Base-by-base conservation (phyloP, 2,113 vertebrate species). In the Eclectus roratus region DNA sequence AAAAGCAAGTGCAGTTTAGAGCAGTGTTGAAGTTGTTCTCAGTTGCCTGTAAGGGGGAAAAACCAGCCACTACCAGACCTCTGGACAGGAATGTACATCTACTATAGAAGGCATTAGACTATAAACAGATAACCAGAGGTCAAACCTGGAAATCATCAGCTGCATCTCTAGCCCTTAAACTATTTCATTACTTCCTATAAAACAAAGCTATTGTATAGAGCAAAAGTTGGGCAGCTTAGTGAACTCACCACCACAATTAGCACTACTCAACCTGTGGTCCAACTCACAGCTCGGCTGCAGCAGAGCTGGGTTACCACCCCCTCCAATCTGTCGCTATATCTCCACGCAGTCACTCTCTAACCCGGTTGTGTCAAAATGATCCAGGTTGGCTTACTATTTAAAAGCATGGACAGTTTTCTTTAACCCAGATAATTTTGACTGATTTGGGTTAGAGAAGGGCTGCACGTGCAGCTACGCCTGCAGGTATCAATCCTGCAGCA, bases 371-470 rank as follows among this genome's bases (percentile, higher is more conserved):
- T 97, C 96, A 95, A 81, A 92, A 91, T 74, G 73, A 94, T 95
- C 95, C 95, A 96, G 96, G 93, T 37, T 97, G 89, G 13, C 73
- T 96, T 96, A 87, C 96, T 97, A 96, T 95, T 96, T 96, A 96
- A 97, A 95, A 94, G 18, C 69, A 72, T 33, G 73, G 56, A 95
- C 49, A 61, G 53, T 68, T 96, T 89, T 93, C 89, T 95, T 69
- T 94, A 95, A 93, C 93, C 94, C 86, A 92, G 91, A 96, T 95
- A 19, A 28, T 65, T 87, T 60, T 96, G 95, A 94, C 89, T 95
- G 93, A 94, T 95, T 95, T 96, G 82, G 95, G 96, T 95, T 97
- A 96, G 56, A 76, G 33, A 66, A 94, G 41, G 61, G 52, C 56
- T 76, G 47, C 73, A 91, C 17, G 6, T 68, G 73, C 83, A 88